Percentiles rank a stretch among this genome's conserved stretches.
phyloP scores from a whole-genome alignment of 2,797 vertebrate genomes.

The Ctenochaetus hawaiiensis region DNA sequence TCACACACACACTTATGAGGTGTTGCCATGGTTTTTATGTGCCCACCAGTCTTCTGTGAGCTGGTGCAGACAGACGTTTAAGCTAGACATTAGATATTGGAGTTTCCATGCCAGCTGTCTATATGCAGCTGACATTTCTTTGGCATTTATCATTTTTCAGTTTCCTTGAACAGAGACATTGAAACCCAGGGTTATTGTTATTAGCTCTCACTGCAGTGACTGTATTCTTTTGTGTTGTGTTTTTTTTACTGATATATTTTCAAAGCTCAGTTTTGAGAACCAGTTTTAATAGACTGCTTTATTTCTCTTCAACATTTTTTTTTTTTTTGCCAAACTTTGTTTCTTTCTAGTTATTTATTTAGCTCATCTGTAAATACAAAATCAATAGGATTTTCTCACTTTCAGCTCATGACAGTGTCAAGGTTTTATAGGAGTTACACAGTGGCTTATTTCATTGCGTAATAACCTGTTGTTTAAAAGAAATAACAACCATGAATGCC shows the following conservation, averaged over 20 bases:
- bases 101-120: slow-evolving; percentile 57
- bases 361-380: neutral
- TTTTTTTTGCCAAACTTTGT: neutral
- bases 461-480: neutral
- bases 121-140: slow-evolving; percentile 56
- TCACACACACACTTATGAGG: neutral
- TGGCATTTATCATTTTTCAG: slow-evolving; percentile 50
- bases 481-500: neutral
- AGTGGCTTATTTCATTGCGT: too few species aligned
- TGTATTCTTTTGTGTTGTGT: neutral
- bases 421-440: neutral
- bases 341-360: neutral
- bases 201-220: neutral
- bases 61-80: slow-evolving; percentile 13
- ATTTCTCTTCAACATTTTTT: neutral
- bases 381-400: neutral
- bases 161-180: neutral
- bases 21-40: slow-evolving; percentile 59
- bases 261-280: neutral
- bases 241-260: neutral
- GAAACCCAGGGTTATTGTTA: neutral
- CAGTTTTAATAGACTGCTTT: neutral
- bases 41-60: slow-evolving; percentile 23
- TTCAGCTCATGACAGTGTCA: neutral
- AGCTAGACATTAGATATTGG: slow-evolving; percentile 37